Evolutionary conservation across 2,113 vertebrate species (phyloP).

Genomic region (Clinocottus analis): DNA sequence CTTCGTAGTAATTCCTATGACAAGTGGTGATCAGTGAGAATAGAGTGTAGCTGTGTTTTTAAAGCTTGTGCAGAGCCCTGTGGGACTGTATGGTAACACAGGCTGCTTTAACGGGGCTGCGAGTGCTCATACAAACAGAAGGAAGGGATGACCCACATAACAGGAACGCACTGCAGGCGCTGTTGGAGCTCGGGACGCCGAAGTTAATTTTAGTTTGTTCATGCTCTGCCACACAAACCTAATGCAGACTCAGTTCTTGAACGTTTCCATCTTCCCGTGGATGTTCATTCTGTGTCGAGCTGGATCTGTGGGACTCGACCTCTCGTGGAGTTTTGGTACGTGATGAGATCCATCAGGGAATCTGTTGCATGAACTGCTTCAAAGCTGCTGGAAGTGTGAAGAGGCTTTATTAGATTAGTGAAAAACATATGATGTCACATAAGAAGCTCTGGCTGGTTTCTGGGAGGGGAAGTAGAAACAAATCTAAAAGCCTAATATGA

Average conservation of each 20-base stretch:
- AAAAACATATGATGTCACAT: conserved; percentile 14
- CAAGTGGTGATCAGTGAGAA: too few species aligned
- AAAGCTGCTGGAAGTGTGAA: conserved; percentile 13
- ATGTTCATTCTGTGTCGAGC: background rate
- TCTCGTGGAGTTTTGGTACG: background rate
- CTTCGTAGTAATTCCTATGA: too few species aligned
- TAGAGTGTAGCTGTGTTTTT: background rate
- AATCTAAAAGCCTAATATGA: background rate
- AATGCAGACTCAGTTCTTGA: conserved; percentile 27
- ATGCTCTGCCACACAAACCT: conserved; percentile 43
- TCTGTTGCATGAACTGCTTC: background rate
- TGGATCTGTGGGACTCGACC: background rate
- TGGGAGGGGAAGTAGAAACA: background rate
- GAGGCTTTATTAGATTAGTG: background rate
- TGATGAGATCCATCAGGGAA: background rate
- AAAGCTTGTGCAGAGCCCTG: conserved; percentile 7
- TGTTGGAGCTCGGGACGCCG: conserved; percentile 34
- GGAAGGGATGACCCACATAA: conserved; percentile 49
- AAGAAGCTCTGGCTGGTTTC: background rate
- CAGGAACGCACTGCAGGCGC: conserved; percentile 23
- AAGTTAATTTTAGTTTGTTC: conserved; percentile 52
- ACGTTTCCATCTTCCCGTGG: background rate
- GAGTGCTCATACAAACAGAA: conserved; percentile 27
- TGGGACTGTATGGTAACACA: conserved; percentile 4
- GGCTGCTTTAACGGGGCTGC: conserved; percentile 8